Base-by-base conservation (phyloP, 2,888 invertebrate genomes). In the Rhamphomyia laevipes region DNA sequence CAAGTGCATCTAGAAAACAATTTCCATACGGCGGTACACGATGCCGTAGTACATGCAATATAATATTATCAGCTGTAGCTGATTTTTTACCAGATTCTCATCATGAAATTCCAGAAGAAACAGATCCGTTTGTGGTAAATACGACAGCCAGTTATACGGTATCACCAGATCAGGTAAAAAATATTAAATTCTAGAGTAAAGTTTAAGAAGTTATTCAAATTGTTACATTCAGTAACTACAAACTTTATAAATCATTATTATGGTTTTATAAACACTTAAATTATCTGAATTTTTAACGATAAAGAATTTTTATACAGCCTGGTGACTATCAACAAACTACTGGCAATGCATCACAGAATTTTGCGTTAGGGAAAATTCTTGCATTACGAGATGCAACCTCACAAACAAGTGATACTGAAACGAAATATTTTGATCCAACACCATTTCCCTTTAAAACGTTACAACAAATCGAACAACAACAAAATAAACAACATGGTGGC, bases 31-130 rank as follows among this genome's bases (percentile, higher is more conserved):
- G 67, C 44, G 68, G 67, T 37, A 64, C 70, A 23, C 61, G 68
- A 47, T 82, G 82, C 59, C 76, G 74, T 53, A 83, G 81, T 64
- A 82, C 82, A 1, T 83, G 81, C 61, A 82, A 77, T 60, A 83
- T 84, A 48, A 75, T 79, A 13, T 70, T 84, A 43, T 77, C 79
- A 9, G 71, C 75, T 3, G 74, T 73, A 53, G 63, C 71, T 37
- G 64, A 70, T 54, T 67, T 71, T 51, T 56, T 67, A 56, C 60
- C 66, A 17, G 23, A 27, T 27, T 27, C 23, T 27, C 4, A 27
- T 27, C 23, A 50, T 10, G 57, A 58, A 43, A 51, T 57, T 38
- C 54, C 57, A 33, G 58, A 55, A 49, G 63, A 64, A 45, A 58
- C 56, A 18, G 60, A 63, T 30, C 60, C 68, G 30, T 66, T 68